Evolutionary conservation across 2,113 vertebrate species (phyloP), one percentile per base, ranked within the genome.

Genomic region (Xenopus borealis): DNA sequence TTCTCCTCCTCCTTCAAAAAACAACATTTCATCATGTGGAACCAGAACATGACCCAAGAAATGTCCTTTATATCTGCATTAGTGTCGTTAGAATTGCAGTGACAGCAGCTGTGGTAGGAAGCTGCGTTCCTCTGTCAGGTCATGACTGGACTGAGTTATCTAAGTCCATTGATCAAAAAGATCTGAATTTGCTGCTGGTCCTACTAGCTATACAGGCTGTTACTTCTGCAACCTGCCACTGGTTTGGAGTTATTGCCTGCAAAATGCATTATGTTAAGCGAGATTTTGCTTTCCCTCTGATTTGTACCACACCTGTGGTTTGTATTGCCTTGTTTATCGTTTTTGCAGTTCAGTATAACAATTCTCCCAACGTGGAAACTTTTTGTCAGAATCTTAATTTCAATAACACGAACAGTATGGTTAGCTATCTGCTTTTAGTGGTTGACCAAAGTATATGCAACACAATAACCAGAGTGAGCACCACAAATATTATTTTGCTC

Each of bases 161-260:
- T n/a, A 52, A 52, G 27, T 47, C 66, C 10, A 30, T 50, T 12
- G 13, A 1, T 9, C 23, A n/a, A 10, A 52, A 68, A 3, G 66
- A 68, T 16, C 1, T 12, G 1, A 2, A 30, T 27, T 68, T 52
- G 3, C 11, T 68, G 14, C 12, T 68, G 3, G 17, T 19, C 13
- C 66, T 68, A 11, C 52, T 68, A 3, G 66, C 18, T 52, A 27
- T 68, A 19, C 66, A 68, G 20, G 47, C 86, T 6, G 87, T 91
- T 69, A 89, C 85, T 72, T 88, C 92, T 9, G 89, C 87, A 10
- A 80, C 87, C 16, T 92, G 91, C 72, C 91, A 93, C 77, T 93
- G 92, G 91, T 92, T 93, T 66, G 90, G 91, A 13, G 87, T 92
- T 20, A 88, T 92, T 67, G 89, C 88, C 61, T 92, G 91, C 71